Evolutionary conservation across 2,113 vertebrate species (phyloP), one percentile per base, ranked within the genome.

Genomic region (Bubo scandiacus): DNA sequence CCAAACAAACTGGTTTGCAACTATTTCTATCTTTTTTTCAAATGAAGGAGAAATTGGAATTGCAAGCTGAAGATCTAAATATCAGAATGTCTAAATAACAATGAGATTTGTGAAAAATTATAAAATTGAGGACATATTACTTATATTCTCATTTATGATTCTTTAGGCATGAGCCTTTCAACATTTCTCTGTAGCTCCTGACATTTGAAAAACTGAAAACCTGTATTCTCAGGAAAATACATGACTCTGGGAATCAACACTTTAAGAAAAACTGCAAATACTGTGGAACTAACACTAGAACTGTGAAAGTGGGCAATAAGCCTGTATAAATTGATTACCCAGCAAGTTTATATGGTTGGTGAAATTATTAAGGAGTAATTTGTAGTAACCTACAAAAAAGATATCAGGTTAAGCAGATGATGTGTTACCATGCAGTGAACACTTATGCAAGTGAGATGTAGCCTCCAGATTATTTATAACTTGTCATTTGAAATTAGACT

Each of bases 341-440:
- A 81, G 63, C 23, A 49, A 59, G 68, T 79, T 94, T 78, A 61
- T 58, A 42, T 25, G 21, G 82, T 74, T 74, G 51, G 82, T 73
- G 79, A 93, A 95, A 86, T 92, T 88, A 86, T 77, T 86, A 84
- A 63, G 29, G 49, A 79, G 30, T 43, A 92, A 95, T 94, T 84
- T 66, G 88, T 90, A 96, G 63, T 65, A 57, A 92, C 75, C 86
- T 88, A 40, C 27, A 34, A 47, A 72, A 79, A 86, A 88, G 49
- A 30, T 89, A 72, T 26, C 40, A 62, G 49, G 62, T 82, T 88
- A 85, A 95, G 70, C 66, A 94, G 86, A 52, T 62, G 54, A 61
- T 38, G 30, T 38, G 65, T 81, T 75, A 68, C 42, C 10, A 8
- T 13, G 47, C 54, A 74, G n/a, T 15, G 36, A 90, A 45, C 38